A percentile compares a stretch with the other conserved stretches of the same genome.
phyloP scores from a whole-genome alignment of 2,113 vertebrate genomes.

The Maccullochella peelii region DNA sequence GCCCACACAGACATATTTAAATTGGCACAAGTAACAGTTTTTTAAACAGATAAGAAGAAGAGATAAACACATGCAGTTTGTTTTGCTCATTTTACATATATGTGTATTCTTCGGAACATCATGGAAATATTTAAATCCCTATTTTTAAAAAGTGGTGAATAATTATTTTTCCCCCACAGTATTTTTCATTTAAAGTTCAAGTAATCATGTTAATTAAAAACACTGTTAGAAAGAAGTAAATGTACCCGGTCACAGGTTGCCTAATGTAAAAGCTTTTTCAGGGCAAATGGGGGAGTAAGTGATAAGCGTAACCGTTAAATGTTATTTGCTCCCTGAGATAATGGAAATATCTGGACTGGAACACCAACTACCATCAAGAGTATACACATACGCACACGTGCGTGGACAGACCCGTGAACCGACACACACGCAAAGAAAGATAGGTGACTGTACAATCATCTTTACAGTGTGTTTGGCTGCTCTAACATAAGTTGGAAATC shows the following conservation, averaged over 20 bases:
- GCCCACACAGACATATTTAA: background rate
- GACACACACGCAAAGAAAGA: background rate
- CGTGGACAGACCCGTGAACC: background rate
- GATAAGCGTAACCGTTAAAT: conserved; percentile 20
- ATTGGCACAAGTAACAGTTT: background rate
- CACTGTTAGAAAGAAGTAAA: background rate
- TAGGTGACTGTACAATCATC: background rate
- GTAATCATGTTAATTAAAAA: background rate
- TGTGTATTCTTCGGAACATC: background rate
- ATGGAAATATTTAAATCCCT: background rate
- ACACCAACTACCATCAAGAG: background rate
- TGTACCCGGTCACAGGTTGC: conserved; percentile 2
- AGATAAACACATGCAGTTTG: conserved; percentile 1
- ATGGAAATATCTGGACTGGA: conserved; percentile 14
- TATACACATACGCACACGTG: background rate
- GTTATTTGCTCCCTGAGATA: conserved; percentile 30
- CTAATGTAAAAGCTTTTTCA: conserved; percentile 13
- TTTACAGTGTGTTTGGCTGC: background rate
- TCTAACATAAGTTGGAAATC: background rate
- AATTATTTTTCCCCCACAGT: background rate
- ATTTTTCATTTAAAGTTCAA: background rate
- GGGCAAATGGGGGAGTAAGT: background rate
- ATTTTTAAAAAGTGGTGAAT: background rate
- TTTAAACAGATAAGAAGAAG: background rate
- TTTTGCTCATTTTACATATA: conserved; percentile 11